These are phyloP conservation scores for Automeris io DNA, from an alignment of 2,888 invertebrate genomes.

Conservation along the genomic window DNA sequence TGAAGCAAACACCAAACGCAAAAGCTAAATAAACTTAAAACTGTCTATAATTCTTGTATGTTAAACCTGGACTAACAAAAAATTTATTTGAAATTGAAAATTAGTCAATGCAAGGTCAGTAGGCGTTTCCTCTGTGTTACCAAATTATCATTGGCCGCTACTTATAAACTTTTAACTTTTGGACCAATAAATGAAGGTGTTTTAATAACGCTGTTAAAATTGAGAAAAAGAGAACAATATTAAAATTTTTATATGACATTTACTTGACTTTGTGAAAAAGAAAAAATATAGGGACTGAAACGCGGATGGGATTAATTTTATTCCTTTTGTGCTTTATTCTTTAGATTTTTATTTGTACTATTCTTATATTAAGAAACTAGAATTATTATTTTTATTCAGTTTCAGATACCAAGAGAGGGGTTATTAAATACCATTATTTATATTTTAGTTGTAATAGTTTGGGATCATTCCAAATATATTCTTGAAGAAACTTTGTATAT, in stretches of 20 bases:
- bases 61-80: no score
- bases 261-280: conserved; percentile 34
- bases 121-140: neutral
- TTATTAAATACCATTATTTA: no score
- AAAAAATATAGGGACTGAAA: no score
- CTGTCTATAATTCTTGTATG: neutral
- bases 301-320: no score
- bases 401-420: no score
- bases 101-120: conserved; percentile 2
- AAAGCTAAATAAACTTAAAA: conserved; percentile 5
- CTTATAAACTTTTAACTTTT: neutral
- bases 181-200: neutral
- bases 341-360: no score
- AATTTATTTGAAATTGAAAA: conserved; percentile 3
- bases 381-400: no score
- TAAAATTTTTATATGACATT: conserved; percentile 27
- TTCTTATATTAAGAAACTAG: no score
- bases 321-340: no score
- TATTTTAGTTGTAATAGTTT: no score
- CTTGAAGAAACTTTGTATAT: no score
- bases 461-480: no score
- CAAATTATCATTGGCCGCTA: conserved; percentile 2
- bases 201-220: neutral
- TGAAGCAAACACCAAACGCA: conserved; percentile 2
- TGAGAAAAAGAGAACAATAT: conserved; percentile 10